phyloP scores from a whole-genome alignment of 2,888 invertebrate genomes.

The Orthonychiurus folsomi region DNA sequence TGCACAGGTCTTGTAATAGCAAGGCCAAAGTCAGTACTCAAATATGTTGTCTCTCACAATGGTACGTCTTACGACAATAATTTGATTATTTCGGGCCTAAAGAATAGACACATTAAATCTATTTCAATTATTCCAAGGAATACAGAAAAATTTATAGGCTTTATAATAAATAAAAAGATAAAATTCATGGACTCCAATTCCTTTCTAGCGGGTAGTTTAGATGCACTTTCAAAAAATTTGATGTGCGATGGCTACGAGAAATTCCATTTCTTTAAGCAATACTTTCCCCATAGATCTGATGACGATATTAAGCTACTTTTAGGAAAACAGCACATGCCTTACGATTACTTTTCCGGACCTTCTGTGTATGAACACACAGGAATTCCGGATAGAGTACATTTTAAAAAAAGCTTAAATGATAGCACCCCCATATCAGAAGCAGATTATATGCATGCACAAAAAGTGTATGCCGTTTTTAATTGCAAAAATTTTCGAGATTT shows the following conservation, averaged over 20 bases:
- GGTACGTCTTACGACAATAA: not conserved
- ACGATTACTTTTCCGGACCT: not conserved
- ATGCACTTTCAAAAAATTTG: not conserved
- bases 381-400: not conserved
- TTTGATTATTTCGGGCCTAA: not conserved
- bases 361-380: not conserved
- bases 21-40: not conserved
- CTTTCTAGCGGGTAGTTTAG: not conserved
- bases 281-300: not conserved
- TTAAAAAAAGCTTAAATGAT: not conserved
- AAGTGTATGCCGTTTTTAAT: constrained; percentile 32
- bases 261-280: not conserved
- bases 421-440: constrained; percentile 13
- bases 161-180: not conserved
- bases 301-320: not conserved
- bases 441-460: constrained; percentile 34
- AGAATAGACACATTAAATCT: not conserved
- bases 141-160: not conserved
- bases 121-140: not conserved
- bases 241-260: not conserved
- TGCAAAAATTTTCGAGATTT: constrained; percentile 37
- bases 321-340: not conserved
- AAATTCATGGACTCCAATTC: not conserved
- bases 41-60: too few species aligned
- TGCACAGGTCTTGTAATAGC: not conserved